Conservation (phyloP, 2,888 invertebrate genomes). For the Phyto melanocephala region DNA sequence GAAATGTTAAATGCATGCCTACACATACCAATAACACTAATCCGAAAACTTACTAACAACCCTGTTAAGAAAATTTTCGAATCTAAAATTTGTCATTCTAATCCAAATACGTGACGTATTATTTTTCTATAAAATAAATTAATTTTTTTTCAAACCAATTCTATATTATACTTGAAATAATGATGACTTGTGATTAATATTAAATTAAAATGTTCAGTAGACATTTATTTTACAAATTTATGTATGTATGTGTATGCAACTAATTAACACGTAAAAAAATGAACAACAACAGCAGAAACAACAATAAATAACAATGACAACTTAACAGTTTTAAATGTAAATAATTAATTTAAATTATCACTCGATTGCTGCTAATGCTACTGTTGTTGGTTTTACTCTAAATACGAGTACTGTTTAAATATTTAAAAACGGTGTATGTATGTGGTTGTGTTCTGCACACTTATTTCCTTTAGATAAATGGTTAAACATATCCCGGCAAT, state of each 20-base stretch:
- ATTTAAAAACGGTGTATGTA: neutral
- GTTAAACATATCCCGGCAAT: too few species aligned
- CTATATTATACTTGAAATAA: neutral
- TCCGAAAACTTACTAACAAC: too few species aligned
- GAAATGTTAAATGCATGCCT: too few species aligned
- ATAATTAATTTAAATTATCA: conserved; percentile 24
- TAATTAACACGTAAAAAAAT: conserved; percentile 1
- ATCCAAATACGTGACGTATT: too few species aligned
- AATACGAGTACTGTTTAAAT: neutral
- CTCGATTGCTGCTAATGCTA: neutral
- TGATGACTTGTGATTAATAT: neutral
- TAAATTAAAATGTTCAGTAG: neutral
- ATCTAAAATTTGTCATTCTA: too few species aligned
- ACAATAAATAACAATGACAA: neutral
- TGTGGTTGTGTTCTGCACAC: too few species aligned
- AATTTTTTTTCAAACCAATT: too few species aligned
- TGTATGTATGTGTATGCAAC: too few species aligned
- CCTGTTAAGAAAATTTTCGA: too few species aligned
- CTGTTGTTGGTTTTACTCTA: neutral
- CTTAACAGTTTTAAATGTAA: conserved; percentile 3
- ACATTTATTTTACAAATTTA: neutral
- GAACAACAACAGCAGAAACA: neutral
- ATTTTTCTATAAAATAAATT: too few species aligned
- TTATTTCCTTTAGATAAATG: too few species aligned
- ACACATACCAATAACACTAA: too few species aligned